Conservation (phyloP, 2,113 vertebrate species). For the Garra rufa region DNA sequence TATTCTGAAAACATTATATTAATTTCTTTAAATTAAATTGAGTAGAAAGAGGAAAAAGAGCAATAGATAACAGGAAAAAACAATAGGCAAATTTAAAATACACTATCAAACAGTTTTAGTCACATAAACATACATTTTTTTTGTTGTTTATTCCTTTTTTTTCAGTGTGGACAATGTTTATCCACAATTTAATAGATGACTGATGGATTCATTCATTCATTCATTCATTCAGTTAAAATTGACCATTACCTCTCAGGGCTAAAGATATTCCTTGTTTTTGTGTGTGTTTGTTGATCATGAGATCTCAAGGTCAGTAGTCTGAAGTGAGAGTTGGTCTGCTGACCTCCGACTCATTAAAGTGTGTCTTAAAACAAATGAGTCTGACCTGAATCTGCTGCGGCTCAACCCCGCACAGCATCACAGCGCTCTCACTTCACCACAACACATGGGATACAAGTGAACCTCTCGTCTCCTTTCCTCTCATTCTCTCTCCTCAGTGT, state of each 20-base stretch:
- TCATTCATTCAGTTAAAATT: no score
- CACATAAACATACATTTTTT: no score
- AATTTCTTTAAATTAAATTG: not conserved
- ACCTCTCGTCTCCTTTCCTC: not conserved
- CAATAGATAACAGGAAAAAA: not conserved
- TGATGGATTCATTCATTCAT: no score
- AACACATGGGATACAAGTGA: not conserved
- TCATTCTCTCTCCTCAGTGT: conserved; percentile 23
- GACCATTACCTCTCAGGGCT: not conserved
- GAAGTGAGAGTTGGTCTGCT: conserved; percentile 26
- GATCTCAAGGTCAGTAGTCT: conserved; percentile 51
- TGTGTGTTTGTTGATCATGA: conserved; percentile 1
- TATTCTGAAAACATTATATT: not conserved
- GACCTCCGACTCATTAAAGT: conserved; percentile 55
- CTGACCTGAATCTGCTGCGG: conserved; percentile 36
- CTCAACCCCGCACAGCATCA: not conserved
- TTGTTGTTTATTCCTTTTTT: no score
- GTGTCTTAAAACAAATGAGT: conserved; percentile 58
- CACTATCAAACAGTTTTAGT: no score
- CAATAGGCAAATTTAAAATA: not conserved
- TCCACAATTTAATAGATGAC: no score
- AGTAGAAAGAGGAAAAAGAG: not conserved
- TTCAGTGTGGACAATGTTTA: no score
- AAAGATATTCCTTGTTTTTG: not conserved
- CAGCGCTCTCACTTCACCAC: not conserved